phyloP scores from a whole-genome alignment of 2,113 vertebrate genomes.

The Formicarius rufipectus region DNA sequence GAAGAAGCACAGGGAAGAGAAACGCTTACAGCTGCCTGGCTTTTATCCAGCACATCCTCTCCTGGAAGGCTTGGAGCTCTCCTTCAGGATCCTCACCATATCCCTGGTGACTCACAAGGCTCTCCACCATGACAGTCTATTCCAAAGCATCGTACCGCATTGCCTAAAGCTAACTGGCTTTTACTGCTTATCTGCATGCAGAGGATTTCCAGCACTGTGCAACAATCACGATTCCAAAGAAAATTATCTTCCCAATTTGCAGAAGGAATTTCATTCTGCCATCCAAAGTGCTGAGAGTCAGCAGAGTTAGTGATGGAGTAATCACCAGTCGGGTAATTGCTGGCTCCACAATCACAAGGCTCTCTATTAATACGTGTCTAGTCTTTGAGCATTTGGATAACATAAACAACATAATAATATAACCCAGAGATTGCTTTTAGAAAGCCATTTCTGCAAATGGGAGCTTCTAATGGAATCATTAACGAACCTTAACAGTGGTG shows the following conservation, averaged over 20 bases:
- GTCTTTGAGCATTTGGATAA: conserved; percentile 6
- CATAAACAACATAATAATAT: conserved; percentile 49
- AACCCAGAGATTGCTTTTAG: conserved; percentile 42
- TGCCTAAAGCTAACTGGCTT: background rate
- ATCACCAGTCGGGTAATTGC: conserved; percentile 54
- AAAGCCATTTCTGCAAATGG: conserved; percentile 42
- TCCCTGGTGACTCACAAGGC: background rate
- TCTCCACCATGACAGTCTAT: background rate
- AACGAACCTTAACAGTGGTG: conserved; percentile 25
- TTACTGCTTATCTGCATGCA: conserved; percentile 46
- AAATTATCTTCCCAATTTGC: conserved; percentile 47
- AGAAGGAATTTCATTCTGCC: conserved; percentile 38
- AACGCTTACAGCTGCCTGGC: background rate
- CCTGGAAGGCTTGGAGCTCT: background rate
- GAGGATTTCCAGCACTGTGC: conserved; percentile 1
- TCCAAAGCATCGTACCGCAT: background rate
- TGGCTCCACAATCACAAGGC: conserved; percentile 17
- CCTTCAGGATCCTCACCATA: background rate
- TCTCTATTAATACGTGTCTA: conserved; percentile 43
- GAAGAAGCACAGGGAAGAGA: background rate
- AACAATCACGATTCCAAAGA: conserved; percentile 16
- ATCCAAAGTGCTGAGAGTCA: conserved; percentile 37
- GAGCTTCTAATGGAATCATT: conserved; percentile 58
- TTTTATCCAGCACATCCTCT: background rate
- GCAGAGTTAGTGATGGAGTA: conserved; percentile 44